Conservation (phyloP, 2,797 vertebrate genomes). For the Serranus cabrilla region DNA sequence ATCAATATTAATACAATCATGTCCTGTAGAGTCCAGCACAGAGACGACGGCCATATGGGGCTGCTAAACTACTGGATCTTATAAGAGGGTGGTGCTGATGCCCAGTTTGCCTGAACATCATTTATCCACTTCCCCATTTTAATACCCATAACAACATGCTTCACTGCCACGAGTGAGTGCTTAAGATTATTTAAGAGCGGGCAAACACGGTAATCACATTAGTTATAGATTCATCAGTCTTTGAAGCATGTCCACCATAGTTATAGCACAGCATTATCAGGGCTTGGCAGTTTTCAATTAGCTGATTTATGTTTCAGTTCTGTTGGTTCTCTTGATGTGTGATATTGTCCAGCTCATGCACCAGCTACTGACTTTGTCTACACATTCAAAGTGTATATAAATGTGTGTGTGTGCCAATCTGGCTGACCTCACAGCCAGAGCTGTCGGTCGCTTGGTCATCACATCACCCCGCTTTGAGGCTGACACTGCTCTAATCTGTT, state of each 20-base stretch:
- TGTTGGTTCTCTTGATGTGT: slow-evolving; percentile 34
- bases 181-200: slow-evolving; percentile 21
- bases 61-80: background rate
- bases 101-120: slow-evolving; percentile 6
- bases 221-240: slow-evolving; percentile 25
- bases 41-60: slow-evolving; percentile 32
- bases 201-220: slow-evolving; percentile 15
- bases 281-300: slow-evolving; percentile 39
- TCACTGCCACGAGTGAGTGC: slow-evolving; percentile 8
- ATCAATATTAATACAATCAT: slow-evolving; percentile 57
- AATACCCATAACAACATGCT: slow-evolving; percentile 11
- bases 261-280: slow-evolving; percentile 38
- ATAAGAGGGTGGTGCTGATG: background rate
- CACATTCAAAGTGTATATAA: background rate
- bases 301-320: slow-evolving; percentile 15
- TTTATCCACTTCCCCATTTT: slow-evolving; percentile 11
- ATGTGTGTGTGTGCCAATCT: slow-evolving; percentile 1
- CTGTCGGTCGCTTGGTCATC: slow-evolving; percentile 65
- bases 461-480: slow-evolving; percentile 50
- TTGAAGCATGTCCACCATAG: slow-evolving; percentile 19
- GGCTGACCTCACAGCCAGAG: slow-evolving; percentile 57
- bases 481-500: slow-evolving; percentile 67
- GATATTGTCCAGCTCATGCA: slow-evolving; percentile 11
- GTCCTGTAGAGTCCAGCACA: slow-evolving; percentile 32
- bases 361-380: background rate